These are phyloP conservation scores for Coelopa frigida DNA, from an alignment of 1,140 invertebrate species.

Conservation along the genomic window DNA sequence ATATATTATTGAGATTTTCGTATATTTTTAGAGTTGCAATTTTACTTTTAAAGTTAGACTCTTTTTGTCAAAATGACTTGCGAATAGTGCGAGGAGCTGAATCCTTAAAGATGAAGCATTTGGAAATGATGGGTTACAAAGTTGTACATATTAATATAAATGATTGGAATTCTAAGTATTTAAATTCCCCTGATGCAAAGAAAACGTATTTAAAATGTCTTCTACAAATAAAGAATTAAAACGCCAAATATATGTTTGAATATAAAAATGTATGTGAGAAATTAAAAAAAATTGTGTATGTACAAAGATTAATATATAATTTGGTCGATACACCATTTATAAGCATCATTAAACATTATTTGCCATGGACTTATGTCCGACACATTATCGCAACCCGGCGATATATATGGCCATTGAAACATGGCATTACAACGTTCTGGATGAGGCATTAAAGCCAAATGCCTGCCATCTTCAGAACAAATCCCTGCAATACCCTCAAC, in stretches of 20 bases:
- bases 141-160: constrained; percentile 49
- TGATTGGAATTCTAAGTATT: constrained; percentile 50
- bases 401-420: constrained; percentile 80
- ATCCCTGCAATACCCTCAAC: constrained; percentile 77
- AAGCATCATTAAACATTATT: constrained; percentile 86
- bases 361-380: constrained; percentile 73
- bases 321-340: constrained; percentile 56
- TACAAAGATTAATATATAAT: neutral
- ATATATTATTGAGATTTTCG: neutral
- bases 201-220: constrained; percentile 42
- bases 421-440: constrained; percentile 81
- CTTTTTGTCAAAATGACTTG: constrained; percentile 43
- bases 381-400: constrained; percentile 43
- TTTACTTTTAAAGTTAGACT: constrained; percentile 37
- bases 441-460: constrained; percentile 97
- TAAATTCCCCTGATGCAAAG: constrained; percentile 38
- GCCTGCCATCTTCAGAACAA: constrained; percentile 81
- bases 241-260: neutral
- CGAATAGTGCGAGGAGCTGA: constrained; percentile 42
- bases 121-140: constrained; percentile 55
- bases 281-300: neutral
- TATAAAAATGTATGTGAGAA: neutral
- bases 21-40: constrained; percentile 40
- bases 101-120: constrained; percentile 48
- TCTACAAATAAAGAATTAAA: constrained; percentile 25